Evolutionary conservation across 2,797 vertebrate species (phyloP), one percentile per base, ranked within the genome.

Genomic region (Naso thynnoides): DNA sequence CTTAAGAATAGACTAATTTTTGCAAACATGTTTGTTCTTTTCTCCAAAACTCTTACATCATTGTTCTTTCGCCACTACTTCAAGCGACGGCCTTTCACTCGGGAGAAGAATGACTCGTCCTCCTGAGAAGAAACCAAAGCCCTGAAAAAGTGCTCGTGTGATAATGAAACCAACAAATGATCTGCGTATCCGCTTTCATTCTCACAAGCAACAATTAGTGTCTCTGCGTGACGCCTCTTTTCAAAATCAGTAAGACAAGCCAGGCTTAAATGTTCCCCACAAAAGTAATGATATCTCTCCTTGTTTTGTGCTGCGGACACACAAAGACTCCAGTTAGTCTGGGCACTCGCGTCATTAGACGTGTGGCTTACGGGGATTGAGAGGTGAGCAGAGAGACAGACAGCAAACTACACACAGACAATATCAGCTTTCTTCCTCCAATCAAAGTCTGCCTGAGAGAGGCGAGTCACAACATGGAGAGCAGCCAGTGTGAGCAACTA

Each of bases 271-370:
- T 74, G 70, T 74, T 85, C n/a, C 62, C 78, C 80, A 60, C 85
- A 81, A 39, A 66, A 69, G 76, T 83, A 90, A 89, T 85, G 56
- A 86, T 71, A 83, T 73, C 71, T 82, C 8, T 27, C 24, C 66
- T 82, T 76, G 81, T 87, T 86, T 85, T 70, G 79, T 60, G 13
- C 60, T 21, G 53, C 21, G n/a, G 55, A 72, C 77, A 38, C 78
- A 84, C 79, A 87, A 86, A 84, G 84, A 86, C 85, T 89, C 84
- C 90, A 88, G 87, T 76, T 85, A 82, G 86, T 87, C 86, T 82
- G 70, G 36, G 69, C 82, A 39, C 78, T 77, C 10, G 8, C 15
- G 55, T 70, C 56, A 55, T 82, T 9, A 79, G 84, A 79, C 18
- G 41, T 50, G 69, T 24, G 41, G 58, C 69, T 85, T 83, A 84